A percentile compares a stretch with the other conserved stretches of the same genome.
phyloP scores from a whole-genome alignment of 2,888 invertebrate species.

The Ophonus ardosiacus region DNA sequence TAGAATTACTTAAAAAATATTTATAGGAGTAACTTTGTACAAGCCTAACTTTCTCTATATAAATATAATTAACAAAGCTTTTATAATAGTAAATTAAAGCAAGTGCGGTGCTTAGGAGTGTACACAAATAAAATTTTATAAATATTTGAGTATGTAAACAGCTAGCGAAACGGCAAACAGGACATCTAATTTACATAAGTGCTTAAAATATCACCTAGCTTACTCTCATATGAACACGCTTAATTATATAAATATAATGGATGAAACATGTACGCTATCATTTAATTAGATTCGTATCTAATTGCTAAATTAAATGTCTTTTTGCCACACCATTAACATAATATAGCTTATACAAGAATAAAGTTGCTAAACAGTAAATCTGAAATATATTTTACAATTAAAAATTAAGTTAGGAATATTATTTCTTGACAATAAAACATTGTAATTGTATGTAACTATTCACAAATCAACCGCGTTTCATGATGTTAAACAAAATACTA shows the following conservation, averaged over 20 bases:
- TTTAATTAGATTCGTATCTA: conserved; percentile 11
- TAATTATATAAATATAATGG: conserved; percentile 39
- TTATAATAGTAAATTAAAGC: conserved; percentile 12
- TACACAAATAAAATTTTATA: conserved; percentile 16
- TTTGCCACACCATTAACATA: not conserved
- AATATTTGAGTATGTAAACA: conserved; percentile 29
- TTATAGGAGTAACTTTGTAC: not conserved
- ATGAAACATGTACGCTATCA: conserved; percentile 15
- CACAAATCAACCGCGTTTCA: no score
- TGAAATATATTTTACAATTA: no score
- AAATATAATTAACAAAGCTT: not conserved
- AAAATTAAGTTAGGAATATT: no score
- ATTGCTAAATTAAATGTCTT: not conserved
- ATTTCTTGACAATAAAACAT: no score
- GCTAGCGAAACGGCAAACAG: conserved; percentile 9
- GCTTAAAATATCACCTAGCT: conserved; percentile 25
- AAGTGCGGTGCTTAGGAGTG: not conserved
- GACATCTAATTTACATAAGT: conserved; percentile 38
- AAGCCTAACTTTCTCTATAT: not conserved
- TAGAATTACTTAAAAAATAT: not conserved
- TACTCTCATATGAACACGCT: conserved; percentile 6
- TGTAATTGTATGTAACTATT: no score
- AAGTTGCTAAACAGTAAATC: not conserved
- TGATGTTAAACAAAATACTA: no score
- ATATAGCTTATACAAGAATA: not conserved